Conservation (phyloP, 2,113 vertebrate species). For the Onychorhynchus coronatus region DNA sequence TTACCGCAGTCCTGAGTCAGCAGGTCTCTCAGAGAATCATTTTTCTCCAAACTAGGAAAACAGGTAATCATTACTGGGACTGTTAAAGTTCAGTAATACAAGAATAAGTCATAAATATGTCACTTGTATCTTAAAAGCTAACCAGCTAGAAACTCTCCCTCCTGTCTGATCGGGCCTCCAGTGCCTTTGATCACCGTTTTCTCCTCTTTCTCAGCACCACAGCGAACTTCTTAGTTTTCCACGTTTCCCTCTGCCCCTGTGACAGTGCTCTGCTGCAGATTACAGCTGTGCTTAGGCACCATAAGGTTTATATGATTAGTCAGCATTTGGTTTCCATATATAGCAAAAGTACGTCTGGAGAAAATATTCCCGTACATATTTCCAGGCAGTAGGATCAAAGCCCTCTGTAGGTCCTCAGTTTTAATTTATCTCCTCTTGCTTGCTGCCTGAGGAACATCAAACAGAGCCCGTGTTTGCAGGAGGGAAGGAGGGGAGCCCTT, state of each 20-base stretch:
- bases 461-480: conserved; percentile 1
- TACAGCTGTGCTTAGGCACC: conserved; percentile 57
- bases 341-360: conserved; percentile 62
- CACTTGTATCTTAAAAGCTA: conserved; percentile 33
- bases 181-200: conserved; percentile 51
- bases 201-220: background rate
- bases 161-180: background rate
- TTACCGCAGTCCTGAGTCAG: conserved; percentile 9
- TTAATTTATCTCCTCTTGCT: conserved; percentile 66
- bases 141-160: background rate
- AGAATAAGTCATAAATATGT: conserved; percentile 51
- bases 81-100: conserved; percentile 15
- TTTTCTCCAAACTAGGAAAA: conserved; percentile 11
- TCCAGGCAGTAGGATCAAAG: conserved; percentile 66
- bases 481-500: conserved; percentile 23
- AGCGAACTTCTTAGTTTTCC: background rate
- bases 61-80: background rate
- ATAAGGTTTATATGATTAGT: conserved; percentile 65
- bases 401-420: conserved; percentile 35
- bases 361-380: conserved; percentile 63
- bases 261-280: conserved; percentile 46
- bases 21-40: background rate
- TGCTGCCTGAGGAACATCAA: conserved; percentile 30
- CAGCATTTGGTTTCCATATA: conserved; percentile 72
- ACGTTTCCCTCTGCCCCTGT: background rate